phyloP scores from a whole-genome alignment of 2,888 invertebrate species.

The Philhelius pedissequus region DNA sequence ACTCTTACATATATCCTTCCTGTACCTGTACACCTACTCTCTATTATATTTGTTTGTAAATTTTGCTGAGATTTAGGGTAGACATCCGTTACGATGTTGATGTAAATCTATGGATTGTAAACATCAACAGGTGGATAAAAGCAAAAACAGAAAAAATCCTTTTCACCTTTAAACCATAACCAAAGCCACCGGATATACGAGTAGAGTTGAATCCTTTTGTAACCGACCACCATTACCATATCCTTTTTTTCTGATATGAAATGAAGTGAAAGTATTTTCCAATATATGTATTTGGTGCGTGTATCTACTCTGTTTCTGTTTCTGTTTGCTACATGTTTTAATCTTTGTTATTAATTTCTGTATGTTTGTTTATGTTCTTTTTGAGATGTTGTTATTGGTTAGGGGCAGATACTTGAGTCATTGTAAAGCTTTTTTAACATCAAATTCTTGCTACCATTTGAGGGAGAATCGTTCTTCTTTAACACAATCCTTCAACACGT shows the following conservation, averaged over 20 bases:
- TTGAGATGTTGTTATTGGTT: neutral
- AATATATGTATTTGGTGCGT: too few relatives aligned
- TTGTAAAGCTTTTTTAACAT: neutral
- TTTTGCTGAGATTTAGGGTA: constrained; percentile 36
- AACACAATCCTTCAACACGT: neutral
- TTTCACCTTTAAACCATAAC: neutral
- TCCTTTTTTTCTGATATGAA: neutral
- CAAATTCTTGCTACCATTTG: neutral
- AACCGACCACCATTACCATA: neutral
- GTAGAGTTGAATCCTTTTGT: constrained; percentile 1
- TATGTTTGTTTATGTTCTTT: neutral
- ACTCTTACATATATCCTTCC: neutral
- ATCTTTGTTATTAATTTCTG: constrained; percentile 7
- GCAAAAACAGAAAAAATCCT: neutral
- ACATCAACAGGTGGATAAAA: constrained; percentile 49
- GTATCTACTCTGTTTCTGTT: constrained; percentile 40
- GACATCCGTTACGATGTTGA: constrained; percentile 4
- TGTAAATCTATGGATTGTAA: constrained; percentile 16
- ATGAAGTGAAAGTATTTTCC: constrained; percentile 55
- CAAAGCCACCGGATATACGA: neutral
- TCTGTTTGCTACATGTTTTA: constrained; percentile 5
- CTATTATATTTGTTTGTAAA: constrained; percentile 14
- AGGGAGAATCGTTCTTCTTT: neutral
- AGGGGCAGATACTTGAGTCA: neutral
- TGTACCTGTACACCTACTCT: neutral